These are phyloP conservation scores for Probosciger aterrimus DNA, from an alignment of 2,113 vertebrate genomes.

Conservation along the genomic window DNA sequence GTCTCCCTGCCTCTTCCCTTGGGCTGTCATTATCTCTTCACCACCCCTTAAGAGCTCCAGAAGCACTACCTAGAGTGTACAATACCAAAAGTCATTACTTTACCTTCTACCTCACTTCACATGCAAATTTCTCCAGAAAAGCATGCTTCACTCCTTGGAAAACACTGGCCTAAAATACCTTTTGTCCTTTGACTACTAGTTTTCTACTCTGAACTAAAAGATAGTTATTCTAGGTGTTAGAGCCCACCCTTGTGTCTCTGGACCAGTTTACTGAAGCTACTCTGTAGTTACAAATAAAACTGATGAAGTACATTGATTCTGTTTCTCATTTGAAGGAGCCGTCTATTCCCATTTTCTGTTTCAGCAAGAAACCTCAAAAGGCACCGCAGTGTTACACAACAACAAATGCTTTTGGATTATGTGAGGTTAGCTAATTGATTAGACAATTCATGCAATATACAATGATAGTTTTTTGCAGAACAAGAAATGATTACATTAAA, in stretches of 20 bases:
- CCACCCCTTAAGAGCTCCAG: neutral
- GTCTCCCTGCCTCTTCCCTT: neutral
- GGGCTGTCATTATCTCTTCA: neutral
- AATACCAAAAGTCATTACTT: neutral
- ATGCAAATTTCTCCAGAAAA: neutral
- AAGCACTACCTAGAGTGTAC: neutral
- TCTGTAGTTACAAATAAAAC: neutral
- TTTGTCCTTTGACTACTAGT: neutral
- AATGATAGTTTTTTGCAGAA: neutral
- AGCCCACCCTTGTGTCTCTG: neutral
- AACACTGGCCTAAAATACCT: neutral
- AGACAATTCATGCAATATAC: neutral
- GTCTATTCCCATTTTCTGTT: neutral
- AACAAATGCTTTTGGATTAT: neutral
- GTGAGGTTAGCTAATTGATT: neutral
- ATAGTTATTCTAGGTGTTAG: neutral
- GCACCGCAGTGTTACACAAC: neutral
- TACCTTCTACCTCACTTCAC: neutral
- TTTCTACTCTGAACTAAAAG: neutral
- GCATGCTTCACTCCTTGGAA: neutral
- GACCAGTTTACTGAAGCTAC: neutral
- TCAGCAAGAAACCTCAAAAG: neutral
- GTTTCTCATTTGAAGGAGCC: neutral
- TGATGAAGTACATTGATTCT: neutral
- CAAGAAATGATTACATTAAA: neutral